A percentile compares a stretch with the other conserved stretches of the same genome.
Evolutionary conservation across 2,797 vertebrate genomes (phyloP).

Genomic region (Halcyon leucocephala): DNA sequence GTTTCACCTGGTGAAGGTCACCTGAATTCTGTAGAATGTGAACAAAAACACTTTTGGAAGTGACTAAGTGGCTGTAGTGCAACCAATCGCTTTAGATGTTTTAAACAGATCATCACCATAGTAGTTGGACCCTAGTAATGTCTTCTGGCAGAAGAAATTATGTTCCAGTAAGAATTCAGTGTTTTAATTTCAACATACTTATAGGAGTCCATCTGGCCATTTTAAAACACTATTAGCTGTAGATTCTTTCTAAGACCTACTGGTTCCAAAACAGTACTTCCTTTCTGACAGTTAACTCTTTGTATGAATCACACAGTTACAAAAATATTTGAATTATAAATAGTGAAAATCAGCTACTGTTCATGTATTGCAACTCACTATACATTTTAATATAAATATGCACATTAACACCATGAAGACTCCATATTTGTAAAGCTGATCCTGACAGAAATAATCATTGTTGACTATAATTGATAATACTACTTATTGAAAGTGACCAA

Average conservation of each 20-base stretch:
- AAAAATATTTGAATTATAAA: constrained; percentile 46
- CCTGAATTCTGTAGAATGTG: neutral
- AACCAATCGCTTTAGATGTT: neutral
- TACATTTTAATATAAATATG: constrained; percentile 3
- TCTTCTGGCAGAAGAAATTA: neutral
- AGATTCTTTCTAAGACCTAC: neutral
- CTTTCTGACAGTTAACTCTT: neutral
- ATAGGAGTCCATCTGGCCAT: neutral
- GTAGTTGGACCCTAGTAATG: neutral
- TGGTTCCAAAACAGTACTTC: constrained; percentile 16
- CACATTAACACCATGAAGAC: constrained; percentile 15
- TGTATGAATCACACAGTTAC: neutral
- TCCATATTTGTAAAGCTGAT: constrained; percentile 16
- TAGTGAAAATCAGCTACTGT: constrained; percentile 32
- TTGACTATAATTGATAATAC: constrained; percentile 62
- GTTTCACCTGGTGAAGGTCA: neutral
- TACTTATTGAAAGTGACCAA: constrained; percentile 70
- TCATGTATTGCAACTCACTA: constrained; percentile 30
- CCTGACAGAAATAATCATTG: constrained; percentile 64
- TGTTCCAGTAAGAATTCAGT: neutral
- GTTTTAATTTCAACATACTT: neutral
- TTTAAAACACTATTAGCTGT: neutral
- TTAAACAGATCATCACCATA: neutral
- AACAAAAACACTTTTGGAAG: neutral
- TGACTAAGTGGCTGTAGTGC: neutral